Percentiles rank a stretch among this genome's conserved stretches.
Evolutionary conservation across 2,797 vertebrate species (phyloP).

Genomic region (Poeciliopsis infans): DNA sequence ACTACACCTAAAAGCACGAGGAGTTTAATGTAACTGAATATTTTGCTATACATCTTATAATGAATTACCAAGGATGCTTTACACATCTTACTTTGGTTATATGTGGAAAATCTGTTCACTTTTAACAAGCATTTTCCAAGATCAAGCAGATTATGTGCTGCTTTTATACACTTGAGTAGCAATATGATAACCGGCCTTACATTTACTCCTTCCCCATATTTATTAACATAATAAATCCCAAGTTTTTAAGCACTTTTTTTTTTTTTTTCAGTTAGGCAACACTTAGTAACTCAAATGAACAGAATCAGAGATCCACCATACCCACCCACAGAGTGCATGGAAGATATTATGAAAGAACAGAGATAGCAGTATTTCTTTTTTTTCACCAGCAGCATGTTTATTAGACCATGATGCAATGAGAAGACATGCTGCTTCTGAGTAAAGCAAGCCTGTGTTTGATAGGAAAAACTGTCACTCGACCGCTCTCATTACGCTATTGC

Average conservation of each 20-base stretch:
- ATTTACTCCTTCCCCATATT: background rate
- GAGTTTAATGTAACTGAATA: background rate
- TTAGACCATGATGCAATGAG: conserved; percentile 45
- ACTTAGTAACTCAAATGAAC: background rate
- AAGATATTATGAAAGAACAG: conserved; percentile 23
- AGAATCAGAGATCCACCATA: conserved; percentile 18
- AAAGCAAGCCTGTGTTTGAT: conserved; percentile 16
- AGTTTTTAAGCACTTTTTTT: conserved; percentile 9
- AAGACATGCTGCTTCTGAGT: conserved; percentile 33
- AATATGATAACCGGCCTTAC: background rate
- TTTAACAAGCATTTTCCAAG: background rate
- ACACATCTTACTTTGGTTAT: background rate
- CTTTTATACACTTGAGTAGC: background rate
- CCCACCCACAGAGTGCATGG: conserved; percentile 13
- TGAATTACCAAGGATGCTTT: conserved; percentile 4
- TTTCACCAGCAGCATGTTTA: conserved; percentile 24
- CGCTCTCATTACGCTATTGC: conserved; percentile 34
- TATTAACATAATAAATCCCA: background rate
- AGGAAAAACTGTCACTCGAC: conserved; percentile 15
- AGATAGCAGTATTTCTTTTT: conserved; percentile 14
- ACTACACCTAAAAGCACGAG: background rate
- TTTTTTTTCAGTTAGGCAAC: background rate
- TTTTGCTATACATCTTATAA: conserved; percentile 1
- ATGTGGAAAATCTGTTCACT: background rate
- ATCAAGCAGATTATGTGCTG: background rate